Conservation (phyloP, 2,113 vertebrate genomes). For the Sinocyclocheilus rhinocerous region DNA sequence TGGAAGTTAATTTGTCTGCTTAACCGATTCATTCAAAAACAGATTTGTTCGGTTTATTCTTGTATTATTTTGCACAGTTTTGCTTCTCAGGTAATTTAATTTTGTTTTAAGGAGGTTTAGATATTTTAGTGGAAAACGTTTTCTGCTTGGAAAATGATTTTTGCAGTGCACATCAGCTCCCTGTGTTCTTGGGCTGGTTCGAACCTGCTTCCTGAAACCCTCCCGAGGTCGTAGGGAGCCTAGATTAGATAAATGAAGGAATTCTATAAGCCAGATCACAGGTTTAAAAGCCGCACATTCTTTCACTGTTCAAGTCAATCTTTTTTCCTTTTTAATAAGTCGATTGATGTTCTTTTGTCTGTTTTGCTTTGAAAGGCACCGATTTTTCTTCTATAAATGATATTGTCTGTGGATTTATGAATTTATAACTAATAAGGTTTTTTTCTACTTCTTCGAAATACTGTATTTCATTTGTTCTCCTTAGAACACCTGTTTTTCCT, state of each 20-base stretch:
- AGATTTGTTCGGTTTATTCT: neutral
- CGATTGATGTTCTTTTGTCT: conserved; percentile 52
- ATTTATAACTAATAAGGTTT: conserved; percentile 55
- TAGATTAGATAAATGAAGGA: conserved; percentile 48
- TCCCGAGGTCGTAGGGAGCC: conserved; percentile 10
- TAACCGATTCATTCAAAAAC: neutral
- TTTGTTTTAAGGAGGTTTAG: neutral
- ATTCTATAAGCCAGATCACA: conserved; percentile 40
- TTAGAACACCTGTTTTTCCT: conserved; percentile 55
- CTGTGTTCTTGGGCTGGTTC: conserved; percentile 10
- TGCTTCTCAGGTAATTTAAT: neutral
- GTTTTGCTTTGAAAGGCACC: conserved; percentile 3
- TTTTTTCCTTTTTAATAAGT: conserved; percentile 51
- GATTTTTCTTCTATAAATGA: conserved; percentile 51
- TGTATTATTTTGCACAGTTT: too few relatives aligned
- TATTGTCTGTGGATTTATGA: conserved; percentile 61
- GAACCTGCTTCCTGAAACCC: neutral
- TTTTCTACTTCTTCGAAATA: conserved; percentile 44
- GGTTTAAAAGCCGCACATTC: conserved; percentile 44
- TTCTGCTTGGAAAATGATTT: neutral
- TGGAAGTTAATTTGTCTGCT: neutral
- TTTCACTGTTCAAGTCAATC: conserved; percentile 31
- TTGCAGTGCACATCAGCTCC: conserved; percentile 14
- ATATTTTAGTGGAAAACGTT: neutral
- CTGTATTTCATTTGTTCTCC: conserved; percentile 54